Evolutionary conservation across 2,113 vertebrate genomes (phyloP).

Genomic region (Nothoprocta pentlandii): DNA sequence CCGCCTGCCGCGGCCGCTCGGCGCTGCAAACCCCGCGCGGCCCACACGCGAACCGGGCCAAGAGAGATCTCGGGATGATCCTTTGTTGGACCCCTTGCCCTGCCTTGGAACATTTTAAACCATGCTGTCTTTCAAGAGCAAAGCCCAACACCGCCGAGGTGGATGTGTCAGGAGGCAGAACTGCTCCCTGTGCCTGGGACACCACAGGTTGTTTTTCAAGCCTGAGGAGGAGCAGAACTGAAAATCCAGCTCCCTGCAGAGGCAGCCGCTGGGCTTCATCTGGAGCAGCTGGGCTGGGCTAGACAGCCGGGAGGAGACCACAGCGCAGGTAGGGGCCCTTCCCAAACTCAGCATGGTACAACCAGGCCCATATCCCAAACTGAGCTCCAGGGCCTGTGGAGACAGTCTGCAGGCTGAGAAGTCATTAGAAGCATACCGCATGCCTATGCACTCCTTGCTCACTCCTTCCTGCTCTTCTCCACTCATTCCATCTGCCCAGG

Average conservation of each 20-base stretch:
- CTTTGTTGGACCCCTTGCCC: neutral
- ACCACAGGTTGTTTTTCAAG: neutral
- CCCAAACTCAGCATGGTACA: neutral
- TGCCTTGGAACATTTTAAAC: neutral
- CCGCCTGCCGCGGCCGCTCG: constrained; percentile 14
- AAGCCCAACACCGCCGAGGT: neutral
- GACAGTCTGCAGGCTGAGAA: neutral
- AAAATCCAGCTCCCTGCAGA: neutral
- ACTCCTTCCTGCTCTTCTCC: neutral
- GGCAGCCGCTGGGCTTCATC: fast-evolving
- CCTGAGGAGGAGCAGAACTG: neutral
- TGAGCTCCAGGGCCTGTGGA: neutral
- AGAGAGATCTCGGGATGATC: neutral
- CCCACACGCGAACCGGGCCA: neutral
- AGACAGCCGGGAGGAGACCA: neutral
- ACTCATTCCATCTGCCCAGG: neutral
- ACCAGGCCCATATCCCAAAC: neutral
- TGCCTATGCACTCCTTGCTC: neutral
- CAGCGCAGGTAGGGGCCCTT: neutral
- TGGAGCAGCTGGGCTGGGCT: neutral
- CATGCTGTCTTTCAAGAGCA: neutral
- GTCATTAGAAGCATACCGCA: neutral
- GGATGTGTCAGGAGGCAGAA: neutral
- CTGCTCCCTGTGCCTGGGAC: neutral
- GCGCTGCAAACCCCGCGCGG: neutral